Conservation (phyloP, 2,888 invertebrate genomes). For the Brassicogethes aeneus region DNA sequence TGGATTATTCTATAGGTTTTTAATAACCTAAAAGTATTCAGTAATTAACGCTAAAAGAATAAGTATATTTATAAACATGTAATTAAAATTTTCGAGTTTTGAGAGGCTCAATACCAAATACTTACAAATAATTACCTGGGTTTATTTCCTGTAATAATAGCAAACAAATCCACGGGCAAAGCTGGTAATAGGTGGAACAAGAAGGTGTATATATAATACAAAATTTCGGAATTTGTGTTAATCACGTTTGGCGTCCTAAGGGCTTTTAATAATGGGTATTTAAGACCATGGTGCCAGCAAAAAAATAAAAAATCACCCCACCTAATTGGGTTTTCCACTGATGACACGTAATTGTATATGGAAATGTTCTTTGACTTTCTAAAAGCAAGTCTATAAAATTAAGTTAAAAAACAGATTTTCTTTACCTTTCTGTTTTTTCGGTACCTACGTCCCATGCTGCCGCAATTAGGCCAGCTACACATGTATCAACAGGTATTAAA, state of each 20-base stretch:
- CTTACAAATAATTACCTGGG: too few relatives aligned
- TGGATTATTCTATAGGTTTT: constrained; percentile 72
- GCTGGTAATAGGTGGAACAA: constrained; percentile 56
- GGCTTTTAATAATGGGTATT: constrained; percentile 45
- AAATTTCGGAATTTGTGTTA: constrained; percentile 30
- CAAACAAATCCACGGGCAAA: constrained; percentile 46
- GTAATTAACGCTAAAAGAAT: too few relatives aligned
- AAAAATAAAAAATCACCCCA: constrained; percentile 62
- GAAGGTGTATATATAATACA: constrained; percentile 40
- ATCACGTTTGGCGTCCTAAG: constrained; percentile 41
- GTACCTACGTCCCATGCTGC: constrained; percentile 45
- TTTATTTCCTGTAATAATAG: constrained; percentile 39
- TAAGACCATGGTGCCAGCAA: constrained; percentile 44
- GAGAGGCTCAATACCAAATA: too few relatives aligned
- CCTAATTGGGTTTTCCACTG: constrained; percentile 65
- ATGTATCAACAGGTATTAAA: constrained; percentile 58
- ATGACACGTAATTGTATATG: constrained; percentile 82
- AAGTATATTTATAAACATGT: too few relatives aligned
- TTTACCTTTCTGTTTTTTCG: constrained; percentile 5
- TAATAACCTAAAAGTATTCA: too few relatives aligned
- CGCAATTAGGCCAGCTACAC: constrained; percentile 51
- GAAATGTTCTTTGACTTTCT: constrained; percentile 31
- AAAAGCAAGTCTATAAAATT: constrained; percentile 7
- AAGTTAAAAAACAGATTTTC: too few relatives aligned
- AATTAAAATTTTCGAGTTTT: too few relatives aligned